These are phyloP conservation scores for Potorous gilbertii DNA, from an alignment of 2,797 vertebrate genomes.

Conservation along the genomic window DNA sequence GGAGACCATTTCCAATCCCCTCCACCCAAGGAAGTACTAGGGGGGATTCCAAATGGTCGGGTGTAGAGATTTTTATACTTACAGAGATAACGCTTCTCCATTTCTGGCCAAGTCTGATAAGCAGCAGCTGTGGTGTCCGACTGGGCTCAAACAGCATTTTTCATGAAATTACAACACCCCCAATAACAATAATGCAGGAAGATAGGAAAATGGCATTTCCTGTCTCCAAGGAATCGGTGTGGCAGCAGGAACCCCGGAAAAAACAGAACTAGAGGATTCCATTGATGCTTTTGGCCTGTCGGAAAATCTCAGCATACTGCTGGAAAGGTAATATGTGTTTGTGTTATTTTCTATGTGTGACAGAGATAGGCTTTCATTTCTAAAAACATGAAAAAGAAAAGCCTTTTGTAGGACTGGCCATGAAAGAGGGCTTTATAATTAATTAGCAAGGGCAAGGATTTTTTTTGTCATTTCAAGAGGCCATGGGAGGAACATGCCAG, in stretches of 20 bases:
- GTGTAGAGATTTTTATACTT: neutral
- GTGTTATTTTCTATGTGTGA: neutral
- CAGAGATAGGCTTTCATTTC: neutral
- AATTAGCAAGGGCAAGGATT: neutral
- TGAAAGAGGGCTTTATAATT: neutral
- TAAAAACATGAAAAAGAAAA: neutral
- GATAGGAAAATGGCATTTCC: neutral
- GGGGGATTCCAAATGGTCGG: neutral
- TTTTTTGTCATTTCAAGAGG: neutral
- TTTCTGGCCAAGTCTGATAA: constrained; percentile 4
- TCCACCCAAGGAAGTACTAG: neutral
- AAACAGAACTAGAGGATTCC: neutral
- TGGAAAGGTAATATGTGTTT: neutral
- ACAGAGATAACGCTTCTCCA: neutral
- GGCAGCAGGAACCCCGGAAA: neutral
- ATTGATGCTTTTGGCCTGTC: neutral
- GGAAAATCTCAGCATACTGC: neutral
- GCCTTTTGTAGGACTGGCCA: neutral
- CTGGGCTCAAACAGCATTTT: constrained; percentile 15
- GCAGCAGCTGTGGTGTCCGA: neutral
- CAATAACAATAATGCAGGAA: neutral
- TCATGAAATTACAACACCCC: constrained; percentile 36
- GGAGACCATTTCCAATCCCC: neutral
- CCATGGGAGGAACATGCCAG: neutral
- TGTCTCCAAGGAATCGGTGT: neutral